Evolutionary conservation across 2,888 invertebrate genomes (phyloP).

Genomic region (Anarsia innoxiella): DNA sequence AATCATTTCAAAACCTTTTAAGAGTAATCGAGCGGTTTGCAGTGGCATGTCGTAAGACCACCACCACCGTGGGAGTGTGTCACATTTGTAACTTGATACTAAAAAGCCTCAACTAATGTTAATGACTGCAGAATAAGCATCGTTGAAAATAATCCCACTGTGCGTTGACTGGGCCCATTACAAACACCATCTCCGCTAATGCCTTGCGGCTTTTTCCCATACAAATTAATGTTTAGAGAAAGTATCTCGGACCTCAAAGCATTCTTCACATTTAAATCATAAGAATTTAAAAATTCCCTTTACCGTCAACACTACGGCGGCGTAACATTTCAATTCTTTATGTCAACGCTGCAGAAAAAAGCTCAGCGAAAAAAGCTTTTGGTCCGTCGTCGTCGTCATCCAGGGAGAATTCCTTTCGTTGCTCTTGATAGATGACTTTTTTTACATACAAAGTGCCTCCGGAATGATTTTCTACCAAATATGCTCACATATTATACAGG

Average conservation of each 20-base stretch:
- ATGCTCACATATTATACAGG: slow-evolving; percentile 39
- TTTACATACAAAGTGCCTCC: slow-evolving; percentile 47
- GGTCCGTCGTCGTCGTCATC: slow-evolving; percentile 41
- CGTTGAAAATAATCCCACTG: slow-evolving; percentile 3
- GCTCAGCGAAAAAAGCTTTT: slow-evolving; percentile 39
- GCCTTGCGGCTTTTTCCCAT: slow-evolving; percentile 8
- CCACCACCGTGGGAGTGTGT: slow-evolving; percentile 21
- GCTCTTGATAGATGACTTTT: slow-evolving; percentile 61
- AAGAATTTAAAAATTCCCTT: background rate
- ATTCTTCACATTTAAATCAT: background rate
- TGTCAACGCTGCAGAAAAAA: slow-evolving; percentile 37
- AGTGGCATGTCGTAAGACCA: slow-evolving; percentile 25
- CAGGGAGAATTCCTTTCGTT: slow-evolving; percentile 46
- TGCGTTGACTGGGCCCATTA: slow-evolving; percentile 4
- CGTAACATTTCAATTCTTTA: slow-evolving; percentile 40
- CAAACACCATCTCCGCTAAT: background rate
- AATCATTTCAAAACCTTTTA: slow-evolving; percentile 31
- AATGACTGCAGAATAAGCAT: slow-evolving; percentile 7
- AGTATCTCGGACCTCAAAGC: background rate
- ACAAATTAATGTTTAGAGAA: slow-evolving; percentile 6
- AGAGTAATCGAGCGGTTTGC: slow-evolving; percentile 21
- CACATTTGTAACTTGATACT: slow-evolving; percentile 9
- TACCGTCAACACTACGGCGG: slow-evolving; percentile 13
- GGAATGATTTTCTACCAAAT: slow-evolving; percentile 34
- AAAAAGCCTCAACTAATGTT: slow-evolving; percentile 4